Conservation (phyloP, 2,113 vertebrate genomes). For the Saccopteryx leptura region DNA sequence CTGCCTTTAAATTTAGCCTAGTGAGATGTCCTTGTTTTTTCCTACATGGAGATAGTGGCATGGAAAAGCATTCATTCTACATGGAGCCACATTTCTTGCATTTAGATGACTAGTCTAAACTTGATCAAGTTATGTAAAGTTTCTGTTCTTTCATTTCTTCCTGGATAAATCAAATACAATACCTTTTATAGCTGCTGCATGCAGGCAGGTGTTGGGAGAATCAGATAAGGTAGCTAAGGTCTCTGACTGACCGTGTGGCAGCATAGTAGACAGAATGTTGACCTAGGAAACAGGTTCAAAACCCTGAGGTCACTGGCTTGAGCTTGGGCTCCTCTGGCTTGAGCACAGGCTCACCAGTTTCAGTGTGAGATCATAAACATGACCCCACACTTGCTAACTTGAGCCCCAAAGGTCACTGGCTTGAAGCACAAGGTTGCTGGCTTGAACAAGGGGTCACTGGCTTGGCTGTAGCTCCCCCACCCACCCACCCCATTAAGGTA, state of each 20-base stretch:
- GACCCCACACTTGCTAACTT: too few species aligned
- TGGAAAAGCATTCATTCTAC: neutral
- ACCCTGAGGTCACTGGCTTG: too few species aligned
- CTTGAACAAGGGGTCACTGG: too few species aligned
- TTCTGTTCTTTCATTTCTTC: neutral
- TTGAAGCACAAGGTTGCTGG: too few species aligned
- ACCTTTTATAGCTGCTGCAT: neutral
- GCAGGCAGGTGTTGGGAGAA: neutral
- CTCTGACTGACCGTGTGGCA: neutral
- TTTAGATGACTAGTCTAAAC: neutral
- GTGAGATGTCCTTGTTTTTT: neutral
- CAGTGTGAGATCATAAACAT: too few species aligned
- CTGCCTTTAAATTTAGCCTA: neutral
- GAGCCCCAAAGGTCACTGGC: too few species aligned
- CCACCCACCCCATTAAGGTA: too few species aligned
- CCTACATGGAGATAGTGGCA: neutral
- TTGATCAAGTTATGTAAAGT: neutral
- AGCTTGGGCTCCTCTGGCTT: too few species aligned
- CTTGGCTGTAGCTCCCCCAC: too few species aligned
- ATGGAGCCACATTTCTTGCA: neutral
- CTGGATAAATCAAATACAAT: neutral
- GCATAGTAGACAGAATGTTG: too few species aligned
- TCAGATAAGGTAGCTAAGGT: neutral
- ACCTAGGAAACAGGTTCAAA: too few species aligned
- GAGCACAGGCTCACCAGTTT: too few species aligned